Conservation (phyloP, 2,113 vertebrate genomes). For the Bufo gargarizans region DNA sequence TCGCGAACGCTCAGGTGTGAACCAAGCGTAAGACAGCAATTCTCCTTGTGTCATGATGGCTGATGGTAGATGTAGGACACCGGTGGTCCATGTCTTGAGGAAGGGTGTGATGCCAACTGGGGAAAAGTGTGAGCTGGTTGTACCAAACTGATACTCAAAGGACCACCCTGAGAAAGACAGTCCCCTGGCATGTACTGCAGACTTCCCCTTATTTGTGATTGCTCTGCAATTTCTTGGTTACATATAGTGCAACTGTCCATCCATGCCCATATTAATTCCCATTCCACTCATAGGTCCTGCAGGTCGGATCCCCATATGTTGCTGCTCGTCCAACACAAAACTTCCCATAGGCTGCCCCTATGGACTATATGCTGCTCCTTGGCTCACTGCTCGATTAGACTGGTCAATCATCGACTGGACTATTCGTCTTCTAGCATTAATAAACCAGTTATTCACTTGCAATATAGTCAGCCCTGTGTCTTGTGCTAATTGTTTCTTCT, state of each 20-base stretch:
- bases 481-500: too few species aligned
- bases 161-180: slow-evolving; percentile 97
- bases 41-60: slow-evolving; percentile 97
- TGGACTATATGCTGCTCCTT: slow-evolving; percentile 99
- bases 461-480: too few species aligned
- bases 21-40: slow-evolving; percentile 90
- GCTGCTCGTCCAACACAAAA: slow-evolving; percentile 99
- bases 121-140: slow-evolving; percentile 89
- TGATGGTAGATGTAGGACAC: slow-evolving; percentile 87
- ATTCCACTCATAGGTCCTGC: slow-evolving; percentile 99
- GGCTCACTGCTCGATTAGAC: slow-evolving; percentile 85
- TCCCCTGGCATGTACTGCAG: slow-evolving; percentile 96
- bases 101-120: slow-evolving; percentile 90
- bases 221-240: slow-evolving; percentile 96
- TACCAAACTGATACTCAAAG: slow-evolving; percentile 98
- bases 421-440: too few species aligned
- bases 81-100: slow-evolving; percentile 87
- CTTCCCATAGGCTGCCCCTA: slow-evolving; percentile 99
- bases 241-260: slow-evolving; percentile 99
- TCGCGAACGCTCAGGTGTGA: too few species aligned
- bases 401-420: too few species aligned
- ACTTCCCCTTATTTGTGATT: slow-evolving; percentile 97
- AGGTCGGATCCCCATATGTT: slow-evolving; percentile 99
- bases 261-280: slow-evolving; percentile 99
- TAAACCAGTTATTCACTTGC: too few species aligned